phyloP scores from a whole-genome alignment of 2,113 vertebrate genomes.

The Pseudopodoces humilis region DNA sequence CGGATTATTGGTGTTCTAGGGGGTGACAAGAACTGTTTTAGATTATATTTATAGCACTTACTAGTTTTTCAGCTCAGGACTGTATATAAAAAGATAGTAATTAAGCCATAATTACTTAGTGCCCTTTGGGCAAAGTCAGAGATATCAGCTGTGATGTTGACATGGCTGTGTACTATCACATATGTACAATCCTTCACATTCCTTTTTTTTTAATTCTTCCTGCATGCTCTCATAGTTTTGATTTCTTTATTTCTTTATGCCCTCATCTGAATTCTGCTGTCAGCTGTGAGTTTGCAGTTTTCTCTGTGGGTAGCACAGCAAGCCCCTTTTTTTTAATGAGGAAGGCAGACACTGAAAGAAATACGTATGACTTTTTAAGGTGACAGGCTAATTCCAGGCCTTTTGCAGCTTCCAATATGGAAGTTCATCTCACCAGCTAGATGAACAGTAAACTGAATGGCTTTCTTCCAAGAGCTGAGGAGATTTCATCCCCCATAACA shows the following conservation, averaged over 20 bases:
- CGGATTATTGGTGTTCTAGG: not conserved
- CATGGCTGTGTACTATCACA: not conserved
- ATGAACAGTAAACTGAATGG: not conserved
- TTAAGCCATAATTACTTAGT: not conserved
- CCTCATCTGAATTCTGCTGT: not conserved
- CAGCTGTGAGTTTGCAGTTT: not conserved
- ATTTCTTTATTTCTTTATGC: not conserved
- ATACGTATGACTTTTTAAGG: not conserved
- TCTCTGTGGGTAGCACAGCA: not conserved
- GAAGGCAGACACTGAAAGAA: not conserved
- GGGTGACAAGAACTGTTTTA: not conserved
- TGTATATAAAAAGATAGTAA: not conserved
- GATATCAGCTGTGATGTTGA: not conserved
- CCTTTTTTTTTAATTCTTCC: not conserved
- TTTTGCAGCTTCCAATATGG: not conserved
- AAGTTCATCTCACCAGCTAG: not conserved
- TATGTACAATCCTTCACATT: not conserved
- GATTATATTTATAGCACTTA: not conserved
- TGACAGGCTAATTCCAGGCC: not conserved
- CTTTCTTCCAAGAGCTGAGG: not conserved
- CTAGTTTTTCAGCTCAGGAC: not conserved
- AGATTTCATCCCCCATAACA: not conserved
- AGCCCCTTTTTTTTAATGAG: not conserved
- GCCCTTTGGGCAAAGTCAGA: not conserved
- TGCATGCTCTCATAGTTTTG: not conserved